Conservation (phyloP, 2,888 invertebrate genomes). For the Diloba caeruleocephala region DNA sequence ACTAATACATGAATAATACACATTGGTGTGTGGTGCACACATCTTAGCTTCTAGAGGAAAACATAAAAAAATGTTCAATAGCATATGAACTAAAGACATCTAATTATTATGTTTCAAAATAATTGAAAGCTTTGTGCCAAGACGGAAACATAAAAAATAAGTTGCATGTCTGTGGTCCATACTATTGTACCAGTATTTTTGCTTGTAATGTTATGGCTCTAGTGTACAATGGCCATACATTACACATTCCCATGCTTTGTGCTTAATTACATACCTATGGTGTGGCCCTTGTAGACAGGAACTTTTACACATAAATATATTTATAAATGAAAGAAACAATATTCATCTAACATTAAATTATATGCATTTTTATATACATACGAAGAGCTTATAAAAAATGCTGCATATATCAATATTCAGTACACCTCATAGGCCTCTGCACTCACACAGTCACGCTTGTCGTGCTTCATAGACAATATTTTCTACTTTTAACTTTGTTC, state of each 20-base stretch:
- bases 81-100: conserved; percentile 8
- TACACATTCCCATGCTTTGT: too few relatives aligned
- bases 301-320: neutral
- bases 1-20: conserved; percentile 59
- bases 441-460: conserved; percentile 62
- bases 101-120: too few relatives aligned
- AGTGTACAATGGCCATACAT: too few relatives aligned
- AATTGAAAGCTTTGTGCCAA: too few relatives aligned
- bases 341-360: conserved; percentile 10
- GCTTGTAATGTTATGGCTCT: too few relatives aligned
- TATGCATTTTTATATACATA: neutral
- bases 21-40: conserved; percentile 75
- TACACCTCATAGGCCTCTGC: conserved; percentile 60
- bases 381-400: conserved; percentile 4
- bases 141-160: neutral
- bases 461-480: conserved; percentile 51
- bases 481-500: conserved; percentile 15
- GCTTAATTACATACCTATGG: too few relatives aligned
- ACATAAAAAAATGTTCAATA: conserved; percentile 6
- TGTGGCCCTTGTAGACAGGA: too few relatives aligned
- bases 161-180: conserved; percentile 25
- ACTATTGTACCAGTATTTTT: neutral
- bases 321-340: conserved; percentile 1
- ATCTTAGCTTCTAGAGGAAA: conserved; percentile 61
- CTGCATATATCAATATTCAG: conserved; percentile 9